Evolutionary conservation across 2,797 vertebrate species (phyloP).

Genomic region (Onychomys torridus): DNA sequence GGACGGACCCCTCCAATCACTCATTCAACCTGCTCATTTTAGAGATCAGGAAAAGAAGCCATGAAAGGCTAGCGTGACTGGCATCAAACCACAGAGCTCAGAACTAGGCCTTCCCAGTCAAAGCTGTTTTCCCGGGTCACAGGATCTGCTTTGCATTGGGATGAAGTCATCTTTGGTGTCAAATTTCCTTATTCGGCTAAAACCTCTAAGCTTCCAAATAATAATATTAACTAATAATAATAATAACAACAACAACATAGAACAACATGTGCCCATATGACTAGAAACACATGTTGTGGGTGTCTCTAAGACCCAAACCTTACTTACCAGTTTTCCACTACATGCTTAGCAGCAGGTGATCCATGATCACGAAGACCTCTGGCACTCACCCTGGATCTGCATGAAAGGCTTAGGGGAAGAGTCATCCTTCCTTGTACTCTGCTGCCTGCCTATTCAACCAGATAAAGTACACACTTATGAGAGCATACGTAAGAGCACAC

Average conservation of each 20-base stretch:
- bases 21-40: neutral
- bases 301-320: neutral
- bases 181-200: neutral
- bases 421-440: neutral
- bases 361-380: neutral
- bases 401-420: neutral
- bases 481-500: neutral
- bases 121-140: neutral
- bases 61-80: neutral
- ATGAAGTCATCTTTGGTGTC: neutral
- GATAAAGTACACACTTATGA: neutral
- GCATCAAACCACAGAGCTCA: neutral
- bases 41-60: neutral
- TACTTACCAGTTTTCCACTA: neutral
- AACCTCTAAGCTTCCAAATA: neutral
- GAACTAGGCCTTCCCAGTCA: neutral
- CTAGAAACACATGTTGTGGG: neutral
- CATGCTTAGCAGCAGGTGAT: neutral
- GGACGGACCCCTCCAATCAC: neutral
- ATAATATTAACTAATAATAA: too few species aligned
- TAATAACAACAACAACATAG: neutral
- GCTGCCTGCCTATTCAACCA: neutral
- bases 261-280: neutral
- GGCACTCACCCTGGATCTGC: too few species aligned
- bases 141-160: constrained; percentile 10